Base-by-base conservation (phyloP, 2,888 invertebrate genomes). In the Pycnomerus fuliginosus region DNA sequence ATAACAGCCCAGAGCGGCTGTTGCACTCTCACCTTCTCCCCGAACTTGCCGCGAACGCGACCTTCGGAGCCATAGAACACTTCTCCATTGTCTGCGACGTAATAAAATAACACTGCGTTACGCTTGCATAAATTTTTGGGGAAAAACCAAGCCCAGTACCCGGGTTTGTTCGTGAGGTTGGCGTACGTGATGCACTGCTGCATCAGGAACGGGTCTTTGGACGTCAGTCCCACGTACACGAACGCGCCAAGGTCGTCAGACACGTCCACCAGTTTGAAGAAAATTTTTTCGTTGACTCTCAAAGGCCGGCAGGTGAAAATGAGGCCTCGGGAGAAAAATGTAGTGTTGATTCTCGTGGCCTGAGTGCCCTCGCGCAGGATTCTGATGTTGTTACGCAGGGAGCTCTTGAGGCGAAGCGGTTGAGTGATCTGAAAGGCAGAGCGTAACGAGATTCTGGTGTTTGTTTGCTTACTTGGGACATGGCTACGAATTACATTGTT, bases 221-320 rank as follows among this genome's bases (percentile, higher is more conserved):
- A 87, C 17, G 96, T 96, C 75, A 97, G 94, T n/a, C 98, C 98
- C 67, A 99, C 94, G 23, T 98, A 83, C 44, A 99, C 84, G 2
- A 96, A 95, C 1, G 98, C 98, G 67, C 92, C 95, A 98, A 98
- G 98, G 67, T 89, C 90, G 72, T 87, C 88, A 1, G 94, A 94
- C 42, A 93, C 88, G 69, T 95, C 94, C 5, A 88, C 80, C 73
- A 96, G 90, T 67, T 89, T 87, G 4, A 94, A 77, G 75, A 85
- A 91, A 23, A 93, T 88, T 79, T 86, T 88, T 72, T 99, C 98
- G 61, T 92, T 90, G 42, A 96, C 80, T 56, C 87, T 82, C 23
- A 99, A 87, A 0, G 97, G 94, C 25, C 97, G 77, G 7, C 88
- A 87, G 64, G 94, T 93, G 73, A 90, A 90, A 2, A 87, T 87